Evolutionary conservation across 64 coral and sea anemone species (phyloP).

Genomic region (Stichodactyla mertensii): DNA sequence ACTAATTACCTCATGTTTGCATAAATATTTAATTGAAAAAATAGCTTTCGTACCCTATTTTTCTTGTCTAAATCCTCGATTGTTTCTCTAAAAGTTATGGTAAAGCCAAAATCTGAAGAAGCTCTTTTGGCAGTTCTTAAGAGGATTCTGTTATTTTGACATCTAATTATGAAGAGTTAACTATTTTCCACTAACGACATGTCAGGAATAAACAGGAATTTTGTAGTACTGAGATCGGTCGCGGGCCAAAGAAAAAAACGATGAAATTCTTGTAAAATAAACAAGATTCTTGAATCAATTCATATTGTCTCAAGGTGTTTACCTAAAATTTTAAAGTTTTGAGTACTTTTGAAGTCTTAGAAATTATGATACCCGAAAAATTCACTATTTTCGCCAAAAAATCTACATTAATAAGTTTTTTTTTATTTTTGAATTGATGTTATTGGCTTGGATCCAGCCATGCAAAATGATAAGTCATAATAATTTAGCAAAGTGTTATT

Average conservation of each 20-base stretch:
- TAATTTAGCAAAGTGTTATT: not conserved
- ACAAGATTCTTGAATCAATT: not conserved
- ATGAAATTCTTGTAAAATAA: not conserved
- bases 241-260: not conserved
- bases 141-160: not conserved
- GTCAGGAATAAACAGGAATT: not conserved
- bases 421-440: not conserved
- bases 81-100: not conserved
- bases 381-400: no score
- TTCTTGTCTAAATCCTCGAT: not conserved
- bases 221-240: not conserved
- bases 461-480: not conserved
- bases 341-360: not conserved
- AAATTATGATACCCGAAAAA: not conserved
- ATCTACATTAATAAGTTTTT: not conserved
- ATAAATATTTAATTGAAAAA: slow-evolving; percentile 8
- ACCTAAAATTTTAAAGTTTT: not conserved
- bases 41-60: not conserved
- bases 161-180: not conserved
- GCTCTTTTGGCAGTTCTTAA: not conserved
- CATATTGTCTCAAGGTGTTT: not conserved
- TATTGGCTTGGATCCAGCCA: not conserved
- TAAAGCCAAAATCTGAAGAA: not conserved
- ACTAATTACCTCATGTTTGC: slow-evolving; percentile 1
- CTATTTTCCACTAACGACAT: not conserved